Evolutionary conservation across 2,888 invertebrate species (phyloP).

Genomic region (Troides oblongomaculatus): DNA sequence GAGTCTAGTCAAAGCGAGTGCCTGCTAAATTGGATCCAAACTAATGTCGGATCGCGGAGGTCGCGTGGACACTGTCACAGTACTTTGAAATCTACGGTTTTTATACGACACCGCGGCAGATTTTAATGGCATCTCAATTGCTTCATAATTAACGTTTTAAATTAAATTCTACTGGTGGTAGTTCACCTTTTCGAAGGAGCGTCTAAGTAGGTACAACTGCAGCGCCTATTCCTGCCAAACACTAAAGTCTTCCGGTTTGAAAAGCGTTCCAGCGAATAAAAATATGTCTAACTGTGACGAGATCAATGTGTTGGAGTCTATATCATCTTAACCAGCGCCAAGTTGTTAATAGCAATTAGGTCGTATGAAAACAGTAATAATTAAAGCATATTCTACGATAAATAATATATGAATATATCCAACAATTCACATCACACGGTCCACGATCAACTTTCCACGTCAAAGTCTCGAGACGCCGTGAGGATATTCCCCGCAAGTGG

Average conservation of each 20-base stretch:
- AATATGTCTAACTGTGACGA: too few relatives aligned
- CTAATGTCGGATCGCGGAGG: constrained; percentile 24
- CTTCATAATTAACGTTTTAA: constrained; percentile 1
- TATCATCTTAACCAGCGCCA: too few relatives aligned
- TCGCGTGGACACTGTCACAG: constrained; percentile 23
- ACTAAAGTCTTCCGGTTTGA: too few relatives aligned
- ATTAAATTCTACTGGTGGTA: background rate
- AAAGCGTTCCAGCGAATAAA: too few relatives aligned
- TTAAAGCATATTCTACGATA: too few relatives aligned
- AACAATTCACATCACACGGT: background rate
- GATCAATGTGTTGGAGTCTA: too few relatives aligned
- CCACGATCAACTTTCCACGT: constrained; percentile 13
- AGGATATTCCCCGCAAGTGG: constrained; percentile 26
- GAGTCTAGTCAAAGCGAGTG: constrained; percentile 60
- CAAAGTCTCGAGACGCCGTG: constrained; percentile 23
- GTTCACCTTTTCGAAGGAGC: background rate
- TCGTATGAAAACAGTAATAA: too few relatives aligned
- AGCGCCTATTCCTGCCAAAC: too few relatives aligned
- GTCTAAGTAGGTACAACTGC: too few relatives aligned
- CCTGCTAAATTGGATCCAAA: constrained; percentile 31
- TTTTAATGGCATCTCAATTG: constrained; percentile 10
- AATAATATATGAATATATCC: background rate
- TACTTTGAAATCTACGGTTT: constrained; percentile 21
- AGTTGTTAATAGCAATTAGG: too few relatives aligned
- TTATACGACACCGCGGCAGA: constrained; percentile 2